Evolutionary conservation across 2,113 vertebrate genomes (phyloP), one percentile per base, ranked within the genome.

Genomic region (Myotis brandtii): DNA sequence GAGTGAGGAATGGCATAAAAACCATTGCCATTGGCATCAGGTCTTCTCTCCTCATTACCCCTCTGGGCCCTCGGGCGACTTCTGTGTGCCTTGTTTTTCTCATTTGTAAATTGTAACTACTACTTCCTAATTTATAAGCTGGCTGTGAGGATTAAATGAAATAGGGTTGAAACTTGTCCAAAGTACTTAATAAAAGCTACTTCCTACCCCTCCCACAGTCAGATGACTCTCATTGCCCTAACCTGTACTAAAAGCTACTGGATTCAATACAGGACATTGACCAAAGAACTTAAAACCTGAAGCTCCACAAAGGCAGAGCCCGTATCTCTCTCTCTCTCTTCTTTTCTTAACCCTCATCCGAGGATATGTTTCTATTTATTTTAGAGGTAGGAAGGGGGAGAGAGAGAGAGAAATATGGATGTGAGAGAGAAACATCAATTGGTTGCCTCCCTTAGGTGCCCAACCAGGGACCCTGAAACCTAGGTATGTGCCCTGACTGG

Each of bases 141-240:
- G 14, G 8, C 25, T 30, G 3, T 40, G 66, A 69, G n/a, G 40
- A 95, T 66, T 32, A 83, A 46, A 37, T 70, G 43, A 88, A 25
- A 92, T 32, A 48, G 4, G 52, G 66, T 59, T 92, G 91, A 93
- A 72, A 27, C 5, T 81, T 87, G 18, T 20, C 56, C 77, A 81
- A 72, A 11, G 21, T 88, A 46, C 27, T 95, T 87, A 75, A 77
- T 86, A 67, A 92, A 73, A 81, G 59, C 66, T 54, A 52, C 59
- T 82, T 62, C 56, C 52, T 85, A 59, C 67, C 43, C 25, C 17
- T 67, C n/a, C 34, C 2, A 32, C 25, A 14, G 6, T 17, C 32
- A 30, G 87, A 69, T 77, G 46, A 79, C 64, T 79, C 81, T 81
- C 46, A 73, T 72, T 46, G 46, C 30, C 21, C 46, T 81, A 4